Percentiles rank a stretch among this genome's conserved stretches.
These are phyloP conservation scores for Drosophila varians DNA, from an alignment of 1,140 invertebrate species.

Conservation along the genomic window DNA sequence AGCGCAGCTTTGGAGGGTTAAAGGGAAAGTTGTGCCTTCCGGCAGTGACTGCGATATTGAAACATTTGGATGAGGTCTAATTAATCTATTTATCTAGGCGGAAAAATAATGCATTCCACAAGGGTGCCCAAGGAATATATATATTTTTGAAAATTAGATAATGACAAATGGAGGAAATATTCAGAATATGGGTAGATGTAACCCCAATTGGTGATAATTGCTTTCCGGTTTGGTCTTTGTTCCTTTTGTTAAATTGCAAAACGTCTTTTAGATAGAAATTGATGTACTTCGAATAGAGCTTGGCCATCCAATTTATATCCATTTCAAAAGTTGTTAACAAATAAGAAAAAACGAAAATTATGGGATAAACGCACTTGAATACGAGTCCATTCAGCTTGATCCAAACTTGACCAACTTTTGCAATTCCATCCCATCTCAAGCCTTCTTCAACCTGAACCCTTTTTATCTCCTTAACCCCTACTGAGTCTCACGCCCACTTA, in stretches of 20 bases:
- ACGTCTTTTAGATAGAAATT: too few relatives aligned
- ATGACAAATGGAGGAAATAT: neutral
- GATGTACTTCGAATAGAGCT: too few relatives aligned
- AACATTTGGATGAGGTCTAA: conserved; percentile 26
- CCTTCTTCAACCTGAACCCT: conserved; percentile 5
- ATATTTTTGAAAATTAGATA: neutral
- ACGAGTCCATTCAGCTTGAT: neutral
- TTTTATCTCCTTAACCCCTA: neutral
- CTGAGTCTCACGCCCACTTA: conserved; percentile 10
- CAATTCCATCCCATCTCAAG: neutral
- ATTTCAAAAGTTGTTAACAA: too few relatives aligned
- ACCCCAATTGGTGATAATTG: neutral
- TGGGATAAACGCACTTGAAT: neutral
- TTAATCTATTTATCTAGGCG: conserved; percentile 33
- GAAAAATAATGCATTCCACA: neutral
- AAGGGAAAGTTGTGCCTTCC: conserved; percentile 10
- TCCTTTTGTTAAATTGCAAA: too few relatives aligned
- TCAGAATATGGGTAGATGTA: neutral
- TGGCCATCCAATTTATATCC: too few relatives aligned
- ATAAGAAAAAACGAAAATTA: too few relatives aligned
- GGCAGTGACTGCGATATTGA: conserved; percentile 29
- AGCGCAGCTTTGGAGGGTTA: conserved; percentile 11
- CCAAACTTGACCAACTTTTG: conserved; percentile 9
- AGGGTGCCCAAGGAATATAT: neutral
- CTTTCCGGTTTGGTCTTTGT: neutral